Percentiles rank a stretch among this genome's conserved stretches.
Evolutionary conservation across 1,140 invertebrate genomes (phyloP).

Genomic region (Heliothis virescens): DNA sequence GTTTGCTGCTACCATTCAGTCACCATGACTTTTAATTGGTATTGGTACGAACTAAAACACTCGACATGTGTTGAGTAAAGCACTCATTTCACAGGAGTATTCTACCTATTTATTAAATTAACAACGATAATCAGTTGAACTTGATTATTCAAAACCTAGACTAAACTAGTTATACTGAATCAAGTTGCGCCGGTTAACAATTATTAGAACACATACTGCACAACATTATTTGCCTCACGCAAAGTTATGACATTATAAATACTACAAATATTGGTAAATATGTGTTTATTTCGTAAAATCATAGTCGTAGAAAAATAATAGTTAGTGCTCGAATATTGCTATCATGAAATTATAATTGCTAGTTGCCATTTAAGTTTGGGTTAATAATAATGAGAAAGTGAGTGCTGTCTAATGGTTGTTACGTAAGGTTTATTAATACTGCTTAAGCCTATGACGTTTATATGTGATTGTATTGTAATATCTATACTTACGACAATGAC

Average conservation of each 20-base stretch:
- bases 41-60: too few species aligned
- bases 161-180: not conserved
- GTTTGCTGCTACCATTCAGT: too few species aligned
- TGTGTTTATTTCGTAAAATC: not conserved
- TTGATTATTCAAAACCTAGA: not conserved
- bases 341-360: slow-evolving; percentile 42
- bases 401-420: slow-evolving; percentile 54
- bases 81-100: too few species aligned
- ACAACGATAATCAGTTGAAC: not conserved
- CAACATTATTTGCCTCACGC: not conserved
- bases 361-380: slow-evolving; percentile 27
- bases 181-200: slow-evolving; percentile 2
- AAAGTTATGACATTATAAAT: too few species aligned
- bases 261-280: not conserved
- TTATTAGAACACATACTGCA: not conserved
- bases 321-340: not conserved
- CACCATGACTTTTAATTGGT: too few species aligned
- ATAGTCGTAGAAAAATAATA: too few species aligned
- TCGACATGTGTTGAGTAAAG: too few species aligned
- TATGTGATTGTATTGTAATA: not conserved
- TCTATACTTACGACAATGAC: not conserved
- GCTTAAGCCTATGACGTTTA: slow-evolving; percentile 34
- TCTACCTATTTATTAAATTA: not conserved
- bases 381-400: slow-evolving; percentile 54
- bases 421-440: slow-evolving; percentile 48